Evolutionary conservation across 2,797 vertebrate species (phyloP).

Genomic region (Momotus momota): DNA sequence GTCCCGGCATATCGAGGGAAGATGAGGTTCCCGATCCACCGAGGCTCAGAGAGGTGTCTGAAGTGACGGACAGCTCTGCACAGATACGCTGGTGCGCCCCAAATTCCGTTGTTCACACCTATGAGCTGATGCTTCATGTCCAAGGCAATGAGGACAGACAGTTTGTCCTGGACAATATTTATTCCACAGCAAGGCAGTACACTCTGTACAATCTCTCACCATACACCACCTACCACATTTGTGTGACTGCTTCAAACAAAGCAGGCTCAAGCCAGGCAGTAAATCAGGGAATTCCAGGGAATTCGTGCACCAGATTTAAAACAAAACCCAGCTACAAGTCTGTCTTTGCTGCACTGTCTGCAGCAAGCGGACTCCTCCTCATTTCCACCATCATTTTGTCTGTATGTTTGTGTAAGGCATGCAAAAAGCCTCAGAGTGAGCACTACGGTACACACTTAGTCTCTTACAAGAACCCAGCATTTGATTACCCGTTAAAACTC

Average conservation of each 20-base stretch:
- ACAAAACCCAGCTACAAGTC: slow-evolving; percentile 71
- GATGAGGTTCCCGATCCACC: slow-evolving; percentile 75
- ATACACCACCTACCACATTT: slow-evolving; percentile 76
- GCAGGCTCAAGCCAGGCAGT: slow-evolving; percentile 72
- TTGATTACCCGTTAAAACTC: slow-evolving; percentile 66
- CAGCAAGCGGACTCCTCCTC: slow-evolving; percentile 70
- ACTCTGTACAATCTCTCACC: slow-evolving; percentile 77
- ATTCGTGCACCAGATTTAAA: slow-evolving; percentile 69
- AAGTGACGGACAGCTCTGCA: slow-evolving; percentile 78
- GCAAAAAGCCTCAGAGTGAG: slow-evolving; percentile 51
- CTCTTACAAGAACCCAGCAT: slow-evolving; percentile 82
- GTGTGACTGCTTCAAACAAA: slow-evolving; percentile 75
- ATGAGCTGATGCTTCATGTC: slow-evolving; percentile 67
- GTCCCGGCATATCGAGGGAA: slow-evolving; percentile 74
- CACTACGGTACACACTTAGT: slow-evolving; percentile 74
- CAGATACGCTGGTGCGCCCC: slow-evolving; percentile 83
- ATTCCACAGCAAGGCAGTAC: slow-evolving; percentile 72
- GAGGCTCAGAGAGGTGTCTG: slow-evolving; percentile 59
- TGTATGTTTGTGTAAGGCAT: slow-evolving; percentile 67
- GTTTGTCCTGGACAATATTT: slow-evolving; percentile 68
- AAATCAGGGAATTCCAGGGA: background rate
- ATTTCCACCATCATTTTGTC: slow-evolving; percentile 69
- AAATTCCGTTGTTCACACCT: slow-evolving; percentile 76
- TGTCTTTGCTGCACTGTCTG: slow-evolving; percentile 67
- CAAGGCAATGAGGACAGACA: slow-evolving; percentile 30